Conservation (phyloP, 2,888 invertebrate genomes). For the Perithous albicinctus region DNA sequence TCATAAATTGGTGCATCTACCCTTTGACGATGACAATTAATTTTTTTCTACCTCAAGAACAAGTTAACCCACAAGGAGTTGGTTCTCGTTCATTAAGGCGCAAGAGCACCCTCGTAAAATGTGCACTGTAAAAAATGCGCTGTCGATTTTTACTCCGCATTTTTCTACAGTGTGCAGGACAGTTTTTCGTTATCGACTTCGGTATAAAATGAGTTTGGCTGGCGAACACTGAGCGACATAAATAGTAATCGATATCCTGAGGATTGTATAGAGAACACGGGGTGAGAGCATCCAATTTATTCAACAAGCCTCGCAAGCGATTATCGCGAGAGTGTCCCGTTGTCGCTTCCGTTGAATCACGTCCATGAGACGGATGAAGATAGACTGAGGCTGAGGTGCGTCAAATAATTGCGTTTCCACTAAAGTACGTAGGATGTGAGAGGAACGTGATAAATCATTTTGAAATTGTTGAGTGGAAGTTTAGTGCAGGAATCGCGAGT, state of each 20-base stretch:
- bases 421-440: background rate
- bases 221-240: background rate
- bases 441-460: slow-evolving; percentile 42
- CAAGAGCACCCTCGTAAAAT: too few species aligned
- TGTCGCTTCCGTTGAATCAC: slow-evolving; percentile 22
- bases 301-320: slow-evolving; percentile 48
- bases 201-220: background rate
- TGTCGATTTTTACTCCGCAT: too few species aligned
- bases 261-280: background rate
- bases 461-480: slow-evolving; percentile 7
- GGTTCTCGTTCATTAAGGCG: too few species aligned
- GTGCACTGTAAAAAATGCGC: too few species aligned
- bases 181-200: too few species aligned
- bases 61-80: too few species aligned
- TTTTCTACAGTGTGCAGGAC: too few species aligned
- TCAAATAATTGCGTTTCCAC: slow-evolving; percentile 44
- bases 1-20: too few species aligned
- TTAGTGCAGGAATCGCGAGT: background rate
- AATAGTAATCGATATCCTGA: slow-evolving; percentile 31
- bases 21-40: too few species aligned
- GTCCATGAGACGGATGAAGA: slow-evolving; percentile 20
- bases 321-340: slow-evolving; percentile 8
- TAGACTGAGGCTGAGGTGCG: slow-evolving; percentile 16
- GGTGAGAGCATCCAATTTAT: slow-evolving; percentile 39
- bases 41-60: too few species aligned